Conservation (phyloP, 2,113 vertebrate species). For the Oceanodroma tethys region DNA sequence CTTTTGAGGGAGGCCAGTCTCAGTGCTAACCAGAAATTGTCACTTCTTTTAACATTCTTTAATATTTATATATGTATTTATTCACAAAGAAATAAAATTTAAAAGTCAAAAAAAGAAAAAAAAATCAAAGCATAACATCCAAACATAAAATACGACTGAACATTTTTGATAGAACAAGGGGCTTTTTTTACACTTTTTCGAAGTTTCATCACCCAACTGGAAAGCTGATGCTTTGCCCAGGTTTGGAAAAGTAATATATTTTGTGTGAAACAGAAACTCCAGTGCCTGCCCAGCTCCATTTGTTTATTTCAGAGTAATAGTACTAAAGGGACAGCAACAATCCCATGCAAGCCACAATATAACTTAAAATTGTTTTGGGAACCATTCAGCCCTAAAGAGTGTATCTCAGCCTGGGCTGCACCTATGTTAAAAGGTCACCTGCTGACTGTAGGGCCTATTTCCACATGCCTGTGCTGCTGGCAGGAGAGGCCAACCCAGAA, state of each 20-base stretch:
- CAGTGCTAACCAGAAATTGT: neutral
- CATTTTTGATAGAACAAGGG: neutral
- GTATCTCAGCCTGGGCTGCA: neutral
- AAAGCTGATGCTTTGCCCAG: neutral
- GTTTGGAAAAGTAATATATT: neutral
- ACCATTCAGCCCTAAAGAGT: neutral
- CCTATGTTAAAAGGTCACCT: neutral
- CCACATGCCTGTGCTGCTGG: neutral
- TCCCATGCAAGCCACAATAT: accelerated
- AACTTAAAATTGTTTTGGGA: neutral
- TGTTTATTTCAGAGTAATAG: neutral
- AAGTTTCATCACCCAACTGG: neutral
- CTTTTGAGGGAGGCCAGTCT: neutral
- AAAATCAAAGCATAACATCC: neutral
- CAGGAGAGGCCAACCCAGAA: neutral
- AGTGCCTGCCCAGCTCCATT: neutral
- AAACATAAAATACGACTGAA: neutral
- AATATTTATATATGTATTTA: neutral
- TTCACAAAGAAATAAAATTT: neutral
- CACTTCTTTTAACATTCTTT: neutral
- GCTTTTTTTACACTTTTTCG: neutral
- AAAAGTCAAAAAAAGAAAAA: neutral
- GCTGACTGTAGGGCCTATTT: neutral
- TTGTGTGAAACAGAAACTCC: neutral
- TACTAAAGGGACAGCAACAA: neutral